Percentiles rank a stretch among this genome's conserved stretches.
Evolutionary conservation across 2,113 vertebrate genomes (phyloP).

Genomic region (Perccottus glenii): DNA sequence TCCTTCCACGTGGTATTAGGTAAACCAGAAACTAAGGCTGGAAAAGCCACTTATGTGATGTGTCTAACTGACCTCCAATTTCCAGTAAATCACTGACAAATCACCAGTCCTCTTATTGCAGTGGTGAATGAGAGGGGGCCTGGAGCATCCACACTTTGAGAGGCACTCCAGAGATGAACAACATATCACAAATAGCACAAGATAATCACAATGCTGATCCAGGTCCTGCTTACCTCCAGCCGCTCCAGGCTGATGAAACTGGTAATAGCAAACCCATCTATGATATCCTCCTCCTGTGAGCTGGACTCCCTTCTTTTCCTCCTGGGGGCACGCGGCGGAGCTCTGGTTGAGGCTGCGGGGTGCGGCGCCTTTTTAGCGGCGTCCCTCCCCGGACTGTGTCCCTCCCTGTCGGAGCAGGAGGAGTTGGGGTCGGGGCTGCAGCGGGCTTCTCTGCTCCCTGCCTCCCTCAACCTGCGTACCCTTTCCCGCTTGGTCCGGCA

Average conservation of each 20-base stretch:
- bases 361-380: constrained; percentile 79
- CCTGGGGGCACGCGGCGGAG: constrained; percentile 81
- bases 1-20: background rate
- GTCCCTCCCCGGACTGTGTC: constrained; percentile 84
- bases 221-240: constrained; percentile 84
- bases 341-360: constrained; percentile 76
- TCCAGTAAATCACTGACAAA: constrained; percentile 45
- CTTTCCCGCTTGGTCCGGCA: constrained; percentile 88
- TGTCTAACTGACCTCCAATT: constrained; percentile 30
- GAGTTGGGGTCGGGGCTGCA: constrained; percentile 84
- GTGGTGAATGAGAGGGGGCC: constrained; percentile 13
- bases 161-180: constrained; percentile 38
- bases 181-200: constrained; percentile 21
- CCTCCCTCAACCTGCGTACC: constrained; percentile 85
- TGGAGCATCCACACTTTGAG: constrained; percentile 25
- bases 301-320: constrained; percentile 90
- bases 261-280: constrained; percentile 95
- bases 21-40: background rate
- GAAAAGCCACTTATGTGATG: constrained; percentile 8
- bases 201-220: constrained; percentile 26
- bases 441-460: constrained; percentile 82
- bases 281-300: constrained; percentile 95
- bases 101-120: constrained; percentile 30
- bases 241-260: constrained; percentile 93
- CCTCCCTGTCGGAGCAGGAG: constrained; percentile 88